phyloP scores from a whole-genome alignment of 2,888 invertebrate species.

The Ophion ellenae region DNA sequence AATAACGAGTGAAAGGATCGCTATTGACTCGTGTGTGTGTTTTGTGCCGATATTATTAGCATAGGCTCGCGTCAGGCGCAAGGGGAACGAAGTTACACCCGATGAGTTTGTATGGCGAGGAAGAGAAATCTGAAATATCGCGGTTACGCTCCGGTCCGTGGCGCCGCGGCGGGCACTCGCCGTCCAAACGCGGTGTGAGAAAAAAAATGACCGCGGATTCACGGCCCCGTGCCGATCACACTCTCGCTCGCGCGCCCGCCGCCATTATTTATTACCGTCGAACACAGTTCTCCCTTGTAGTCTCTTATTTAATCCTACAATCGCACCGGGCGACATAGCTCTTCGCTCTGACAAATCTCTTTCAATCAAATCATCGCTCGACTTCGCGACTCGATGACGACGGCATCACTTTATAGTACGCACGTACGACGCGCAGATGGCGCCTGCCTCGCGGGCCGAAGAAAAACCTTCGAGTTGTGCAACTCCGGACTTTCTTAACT shows the following conservation, averaged over 20 bases:
- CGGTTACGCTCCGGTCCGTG: slow-evolving; percentile 53
- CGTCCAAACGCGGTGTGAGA: neutral
- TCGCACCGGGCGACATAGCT: too few relatives aligned
- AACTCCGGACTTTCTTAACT: too few relatives aligned
- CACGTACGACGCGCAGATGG: too few relatives aligned
- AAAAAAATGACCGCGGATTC: slow-evolving; percentile 63
- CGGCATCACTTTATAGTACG: too few relatives aligned
- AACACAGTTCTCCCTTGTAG: neutral
- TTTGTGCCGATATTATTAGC: slow-evolving; percentile 8
- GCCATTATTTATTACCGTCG: neutral
- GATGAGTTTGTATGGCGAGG: slow-evolving; percentile 46
- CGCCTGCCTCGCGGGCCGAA: too few relatives aligned
- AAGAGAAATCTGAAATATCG: slow-evolving; percentile 65
- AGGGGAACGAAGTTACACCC: slow-evolving; percentile 2
- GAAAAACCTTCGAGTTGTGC: too few relatives aligned
- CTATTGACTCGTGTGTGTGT: neutral
- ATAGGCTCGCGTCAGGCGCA: neutral
- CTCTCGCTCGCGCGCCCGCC: slow-evolving; percentile 52
- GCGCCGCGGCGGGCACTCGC: slow-evolving; percentile 35
- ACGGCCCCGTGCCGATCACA: slow-evolving; percentile 66
- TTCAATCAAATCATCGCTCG: too few relatives aligned
- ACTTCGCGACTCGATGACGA: too few relatives aligned
- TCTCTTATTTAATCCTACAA: too few relatives aligned
- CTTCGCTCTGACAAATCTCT: too few relatives aligned
- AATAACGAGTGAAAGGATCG: slow-evolving; percentile 7